phyloP scores from a whole-genome alignment of 2,797 vertebrate genomes.

The Cottoperca gobio region DNA sequence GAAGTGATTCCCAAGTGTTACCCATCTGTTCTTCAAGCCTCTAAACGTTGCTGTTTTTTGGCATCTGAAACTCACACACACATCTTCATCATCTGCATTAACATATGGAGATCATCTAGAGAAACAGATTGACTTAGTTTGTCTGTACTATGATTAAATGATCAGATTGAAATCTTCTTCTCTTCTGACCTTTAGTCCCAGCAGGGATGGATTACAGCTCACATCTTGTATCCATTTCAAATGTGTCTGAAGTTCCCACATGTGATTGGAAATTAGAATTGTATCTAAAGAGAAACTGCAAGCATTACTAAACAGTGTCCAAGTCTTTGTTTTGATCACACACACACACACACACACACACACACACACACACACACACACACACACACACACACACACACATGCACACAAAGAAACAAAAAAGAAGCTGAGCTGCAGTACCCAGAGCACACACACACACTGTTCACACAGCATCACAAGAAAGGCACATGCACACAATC shows the following conservation, averaged over 20 bases:
- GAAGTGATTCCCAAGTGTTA: not conserved
- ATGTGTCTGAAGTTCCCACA: not conserved
- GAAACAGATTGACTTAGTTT: not conserved
- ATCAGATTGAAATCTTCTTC: not conserved
- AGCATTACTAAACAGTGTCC: not conserved
- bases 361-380: slow-evolving; percentile 8
- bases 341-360: not conserved
- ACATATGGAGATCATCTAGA: slow-evolving; percentile 12
- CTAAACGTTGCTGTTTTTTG: not conserved
- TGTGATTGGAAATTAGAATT: slow-evolving; percentile 8
- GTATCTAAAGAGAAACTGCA: not conserved
- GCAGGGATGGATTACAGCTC: not conserved
- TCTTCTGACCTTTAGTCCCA: not conserved
- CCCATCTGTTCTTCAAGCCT: not conserved
- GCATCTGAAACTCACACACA: not conserved
- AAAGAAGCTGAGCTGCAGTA: too few relatives aligned
- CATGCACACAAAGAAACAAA: slow-evolving; percentile 10
- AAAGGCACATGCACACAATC: slow-evolving; percentile 34
- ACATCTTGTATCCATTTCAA: not conserved
- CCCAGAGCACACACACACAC: slow-evolving; percentile 13
- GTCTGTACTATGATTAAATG: not conserved
- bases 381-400: slow-evolving; percentile 12
- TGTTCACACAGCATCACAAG: not conserved
- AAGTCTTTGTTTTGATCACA: not conserved
- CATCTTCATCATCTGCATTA: not conserved